Conservation (phyloP, 2,797 vertebrate species). For the Odontamblyopus lacepedii region DNA sequence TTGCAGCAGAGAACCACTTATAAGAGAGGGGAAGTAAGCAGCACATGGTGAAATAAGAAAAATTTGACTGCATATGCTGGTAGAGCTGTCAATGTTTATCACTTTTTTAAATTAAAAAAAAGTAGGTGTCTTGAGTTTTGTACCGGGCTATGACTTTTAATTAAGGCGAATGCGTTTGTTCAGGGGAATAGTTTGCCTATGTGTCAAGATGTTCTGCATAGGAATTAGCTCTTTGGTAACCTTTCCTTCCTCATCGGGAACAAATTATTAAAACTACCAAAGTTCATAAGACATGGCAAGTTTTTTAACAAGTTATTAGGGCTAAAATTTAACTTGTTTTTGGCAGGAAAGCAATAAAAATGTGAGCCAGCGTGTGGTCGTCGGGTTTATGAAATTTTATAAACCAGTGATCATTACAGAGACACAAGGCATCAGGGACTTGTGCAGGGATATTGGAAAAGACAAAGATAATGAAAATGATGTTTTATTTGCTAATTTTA, state of each 20-base stretch:
- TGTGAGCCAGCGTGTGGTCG: background rate
- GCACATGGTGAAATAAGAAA: constrained; percentile 12
- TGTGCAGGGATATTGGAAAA: background rate
- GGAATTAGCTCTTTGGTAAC: background rate
- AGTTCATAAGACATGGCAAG: background rate
- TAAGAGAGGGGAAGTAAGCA: constrained; percentile 6
- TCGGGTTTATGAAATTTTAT: constrained; percentile 12
- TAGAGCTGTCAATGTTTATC: constrained; percentile 23
- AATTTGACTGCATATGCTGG: constrained; percentile 21
- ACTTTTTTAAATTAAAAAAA: constrained; percentile 11
- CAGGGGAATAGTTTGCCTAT: constrained; percentile 25
- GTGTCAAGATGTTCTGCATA: constrained; percentile 11
- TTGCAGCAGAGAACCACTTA: constrained; percentile 29
- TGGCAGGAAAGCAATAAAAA: background rate
- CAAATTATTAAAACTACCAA: background rate
- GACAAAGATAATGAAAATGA: background rate
- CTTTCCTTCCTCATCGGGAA: background rate
- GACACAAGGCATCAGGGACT: constrained; percentile 1
- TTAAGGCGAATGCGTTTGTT: constrained; percentile 34
- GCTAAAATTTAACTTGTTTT: background rate
- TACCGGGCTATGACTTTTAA: constrained; percentile 41
- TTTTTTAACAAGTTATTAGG: background rate
- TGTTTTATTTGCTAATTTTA: background rate
- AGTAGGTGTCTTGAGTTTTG: background rate
- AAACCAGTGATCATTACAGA: background rate